Base-by-base conservation (phyloP, 2,113 vertebrate genomes). In the Arenaria interpres region DNA sequence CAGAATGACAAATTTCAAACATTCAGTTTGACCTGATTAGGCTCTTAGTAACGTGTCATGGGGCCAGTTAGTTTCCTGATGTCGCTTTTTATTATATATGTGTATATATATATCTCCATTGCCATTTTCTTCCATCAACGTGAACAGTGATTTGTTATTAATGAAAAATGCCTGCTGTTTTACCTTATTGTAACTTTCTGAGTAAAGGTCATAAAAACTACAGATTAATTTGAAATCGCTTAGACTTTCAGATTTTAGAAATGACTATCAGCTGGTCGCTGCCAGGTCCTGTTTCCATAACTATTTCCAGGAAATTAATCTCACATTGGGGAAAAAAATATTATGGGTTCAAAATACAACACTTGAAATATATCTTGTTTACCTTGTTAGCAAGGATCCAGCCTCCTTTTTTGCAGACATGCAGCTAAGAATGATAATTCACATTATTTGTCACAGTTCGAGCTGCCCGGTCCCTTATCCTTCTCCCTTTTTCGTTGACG, bases 331-430 rank as follows among this genome's bases (percentile, higher is more conserved):
- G 60, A 87, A 93, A 95, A 90, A 60, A 62, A 6, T 41, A 73
- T 53, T 66, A 93, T 8, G 20, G 77, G 82, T 54, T 97, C 50
- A 80, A 92, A 96, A 80, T 46, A 85, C n/a, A 93, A 91, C 77
- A 96, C 37, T 96, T 67, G 46, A 92, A 89, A 92, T 32, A 54
- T 16, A 82, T 84, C 91, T 87, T n/a, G 48, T 94, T 98, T 98
- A 98, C 97, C 97, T 98, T 90, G 97, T 98, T 93, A 98, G 96
- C 92, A 98, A 95, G 89, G 97, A 98, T 98, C 97, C 97, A 95
- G 97, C 50, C 88, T 98, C 97, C 97, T 97, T 98, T 98, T 98
- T 98, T 83, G 96, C 90, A 95, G 97, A 96, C 80, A 98, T 94
- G 96, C 96, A 98, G 96, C 97, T 98, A 97, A 96, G 97, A 97